These are phyloP conservation scores for Ariolimax columbianus DNA, from an alignment of 2,888 invertebrate genomes.

Conservation along the genomic window DNA sequence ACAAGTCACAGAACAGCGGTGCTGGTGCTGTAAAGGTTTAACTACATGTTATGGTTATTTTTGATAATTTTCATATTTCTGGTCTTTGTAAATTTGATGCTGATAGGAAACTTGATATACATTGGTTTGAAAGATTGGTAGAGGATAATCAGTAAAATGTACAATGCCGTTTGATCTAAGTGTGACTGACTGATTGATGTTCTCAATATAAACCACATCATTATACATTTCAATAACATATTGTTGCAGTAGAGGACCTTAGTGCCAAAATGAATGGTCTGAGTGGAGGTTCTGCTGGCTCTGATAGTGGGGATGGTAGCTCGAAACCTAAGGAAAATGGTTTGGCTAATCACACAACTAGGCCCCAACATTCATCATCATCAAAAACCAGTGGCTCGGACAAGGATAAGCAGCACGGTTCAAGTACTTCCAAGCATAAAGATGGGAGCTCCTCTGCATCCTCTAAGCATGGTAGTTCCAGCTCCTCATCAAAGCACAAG, in stretches of 20 bases:
- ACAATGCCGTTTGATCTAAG: not conserved
- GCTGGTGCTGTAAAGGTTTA: too few relatives aligned
- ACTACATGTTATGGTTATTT: too few relatives aligned
- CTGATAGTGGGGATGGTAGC: not conserved
- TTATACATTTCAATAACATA: not conserved
- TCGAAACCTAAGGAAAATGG: conserved; percentile 39
- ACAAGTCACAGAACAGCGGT: too few relatives aligned
- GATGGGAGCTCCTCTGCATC: not conserved
- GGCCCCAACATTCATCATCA: conserved; percentile 12
- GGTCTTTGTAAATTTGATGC: too few relatives aligned
- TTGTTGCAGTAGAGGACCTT: conserved; percentile 12
- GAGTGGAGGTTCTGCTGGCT: conserved; percentile 42
- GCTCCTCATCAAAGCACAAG: conserved; percentile 1
- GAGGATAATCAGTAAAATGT: too few relatives aligned
- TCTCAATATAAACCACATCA: not conserved
- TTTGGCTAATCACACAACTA: conserved; percentile 3
- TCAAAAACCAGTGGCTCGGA: conserved; percentile 38
- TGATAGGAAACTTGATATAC: too few relatives aligned
- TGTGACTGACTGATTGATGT: not conserved
- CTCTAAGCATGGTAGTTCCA: conserved; percentile 46
- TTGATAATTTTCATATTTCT: too few relatives aligned
- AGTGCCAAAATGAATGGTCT: conserved; percentile 44
- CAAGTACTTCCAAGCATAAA: conserved; percentile 55
- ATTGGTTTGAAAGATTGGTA: too few relatives aligned
- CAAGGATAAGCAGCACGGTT: conserved; percentile 55